Base-by-base conservation (phyloP, 2,113 vertebrate species). In the Antidorcas marsupialis region DNA sequence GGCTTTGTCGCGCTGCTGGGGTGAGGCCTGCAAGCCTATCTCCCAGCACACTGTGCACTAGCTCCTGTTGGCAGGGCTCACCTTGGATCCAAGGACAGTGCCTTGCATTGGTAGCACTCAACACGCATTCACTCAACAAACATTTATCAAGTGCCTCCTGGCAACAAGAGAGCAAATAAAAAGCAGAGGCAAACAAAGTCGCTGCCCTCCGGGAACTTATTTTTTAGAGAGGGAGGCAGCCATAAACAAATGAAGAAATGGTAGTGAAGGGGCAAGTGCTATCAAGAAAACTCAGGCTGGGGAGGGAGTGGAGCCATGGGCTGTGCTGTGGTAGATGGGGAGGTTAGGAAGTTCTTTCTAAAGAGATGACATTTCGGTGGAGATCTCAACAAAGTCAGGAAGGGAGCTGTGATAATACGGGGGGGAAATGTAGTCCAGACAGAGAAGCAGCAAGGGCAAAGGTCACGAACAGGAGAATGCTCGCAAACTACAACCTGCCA, bases 221-320 rank as follows among this genome's bases (percentile, higher is more conserved):
- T 5, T 13, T 76, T 71, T 30, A 45, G 19, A 13, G 4, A 21
- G 13, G 9, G 1, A 90, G 17, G 62, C 2, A 16, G 43, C 19
- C 15, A 45, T 8, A 33, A 59, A 60, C 36, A 57, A 25, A 12
- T 12, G 36, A 74, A 82, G 79, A 57, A 50, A 83, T 0, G 36
- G 64, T 64, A 79, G 53, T 62, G 12, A 28, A n/a, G 53, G 43
- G 27, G 8, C 6, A n/a, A 52, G 4, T 21, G 7, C 39, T 11
- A 12, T n/a, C 13, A 71, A 62, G 30, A 67, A 90, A 62, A 30
- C 14, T 13, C 7, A 14, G 30, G 47, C 11, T 43, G 11, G 76
- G 36, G 12, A 59, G 1, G 5, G 15, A 1, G 0, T 2, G 2
- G 30, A 33, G 30, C 2, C 0, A 4, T 13, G 30, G 28, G 1